A percentile compares a stretch with the other conserved stretches of the same genome.
These are phyloP conservation scores for Hippopotamyrus pictus DNA, from an alignment of 2,797 vertebrate species.

Conservation along the genomic window DNA sequence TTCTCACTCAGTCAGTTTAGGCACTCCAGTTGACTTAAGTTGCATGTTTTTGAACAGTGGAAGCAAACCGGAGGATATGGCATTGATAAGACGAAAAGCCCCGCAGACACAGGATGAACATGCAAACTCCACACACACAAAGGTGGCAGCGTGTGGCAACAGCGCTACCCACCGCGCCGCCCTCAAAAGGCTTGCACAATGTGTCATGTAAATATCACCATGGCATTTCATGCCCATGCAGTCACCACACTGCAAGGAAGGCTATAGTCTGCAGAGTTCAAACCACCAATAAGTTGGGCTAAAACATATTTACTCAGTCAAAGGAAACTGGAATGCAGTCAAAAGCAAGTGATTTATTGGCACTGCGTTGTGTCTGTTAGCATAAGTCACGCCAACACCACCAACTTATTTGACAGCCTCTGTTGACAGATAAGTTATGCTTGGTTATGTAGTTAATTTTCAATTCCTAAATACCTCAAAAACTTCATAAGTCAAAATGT, in stretches of 20 bases:
- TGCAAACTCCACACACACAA: background rate
- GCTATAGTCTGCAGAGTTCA: background rate
- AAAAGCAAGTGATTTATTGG: background rate
- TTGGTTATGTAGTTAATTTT: background rate
- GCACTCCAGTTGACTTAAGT: background rate
- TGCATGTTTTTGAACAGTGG: background rate
- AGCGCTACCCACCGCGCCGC: background rate
- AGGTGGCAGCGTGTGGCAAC: background rate
- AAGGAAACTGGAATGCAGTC: background rate
- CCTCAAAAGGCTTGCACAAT: background rate
- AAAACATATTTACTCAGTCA: background rate
- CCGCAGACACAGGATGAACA: background rate
- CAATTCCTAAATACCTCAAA: background rate
- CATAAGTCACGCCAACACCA: background rate
- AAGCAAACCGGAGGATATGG: background rate
- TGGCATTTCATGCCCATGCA: background rate
- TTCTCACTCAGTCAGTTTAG: background rate
- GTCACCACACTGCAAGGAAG: background rate
- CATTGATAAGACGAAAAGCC: background rate
- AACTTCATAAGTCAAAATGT: background rate
- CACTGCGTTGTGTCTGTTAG: background rate
- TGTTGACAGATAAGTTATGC: background rate
- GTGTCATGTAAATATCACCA: background rate
- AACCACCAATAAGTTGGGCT: background rate
- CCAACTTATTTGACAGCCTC: background rate